phyloP scores from a whole-genome alignment of 2,888 invertebrate genomes.

The Leptogaster cylindrica region DNA sequence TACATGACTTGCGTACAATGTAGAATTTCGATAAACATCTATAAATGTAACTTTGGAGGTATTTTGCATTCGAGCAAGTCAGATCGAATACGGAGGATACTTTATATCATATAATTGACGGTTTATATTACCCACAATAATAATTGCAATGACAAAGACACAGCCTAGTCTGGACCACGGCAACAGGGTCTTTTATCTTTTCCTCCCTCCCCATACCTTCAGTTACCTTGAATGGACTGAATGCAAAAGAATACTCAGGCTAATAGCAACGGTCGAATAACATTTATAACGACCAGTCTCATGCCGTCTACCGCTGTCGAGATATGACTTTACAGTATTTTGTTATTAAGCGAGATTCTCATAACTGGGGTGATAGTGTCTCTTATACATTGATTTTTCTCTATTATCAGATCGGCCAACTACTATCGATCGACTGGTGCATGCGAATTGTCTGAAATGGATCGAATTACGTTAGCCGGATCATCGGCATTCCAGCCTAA shows the following conservation, averaged over 20 bases:
- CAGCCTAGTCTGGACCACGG: not conserved
- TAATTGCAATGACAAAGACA: conserved; percentile 16
- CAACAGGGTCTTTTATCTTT: not conserved
- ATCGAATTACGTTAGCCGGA: conserved; percentile 85
- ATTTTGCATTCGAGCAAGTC: conserved; percentile 9
- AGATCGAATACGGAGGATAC: conserved; percentile 6
- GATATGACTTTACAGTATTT: conserved; percentile 22
- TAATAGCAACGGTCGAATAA: conserved; percentile 7
- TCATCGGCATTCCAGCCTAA: conserved; percentile 76
- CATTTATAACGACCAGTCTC: conserved; percentile 20
- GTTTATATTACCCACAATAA: conserved; percentile 36
- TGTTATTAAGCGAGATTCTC: conserved; percentile 25
- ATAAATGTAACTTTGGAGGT: conserved; percentile 5
- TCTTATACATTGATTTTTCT: conserved; percentile 42
- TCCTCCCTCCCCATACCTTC: not conserved
- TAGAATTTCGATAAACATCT: conserved; percentile 17
- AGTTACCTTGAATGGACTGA: conserved; percentile 21
- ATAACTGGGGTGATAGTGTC: conserved; percentile 22
- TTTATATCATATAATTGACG: conserved; percentile 32
- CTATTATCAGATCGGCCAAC: conserved; percentile 80
- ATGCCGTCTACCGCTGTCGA: conserved; percentile 14
- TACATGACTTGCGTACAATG: too few species aligned
- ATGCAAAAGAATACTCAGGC: conserved; percentile 23
- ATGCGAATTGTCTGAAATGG: conserved; percentile 90
- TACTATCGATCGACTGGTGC: conserved; percentile 84